Conservation (phyloP, 2,888 invertebrate genomes). For the Platycheirus rosarum region DNA sequence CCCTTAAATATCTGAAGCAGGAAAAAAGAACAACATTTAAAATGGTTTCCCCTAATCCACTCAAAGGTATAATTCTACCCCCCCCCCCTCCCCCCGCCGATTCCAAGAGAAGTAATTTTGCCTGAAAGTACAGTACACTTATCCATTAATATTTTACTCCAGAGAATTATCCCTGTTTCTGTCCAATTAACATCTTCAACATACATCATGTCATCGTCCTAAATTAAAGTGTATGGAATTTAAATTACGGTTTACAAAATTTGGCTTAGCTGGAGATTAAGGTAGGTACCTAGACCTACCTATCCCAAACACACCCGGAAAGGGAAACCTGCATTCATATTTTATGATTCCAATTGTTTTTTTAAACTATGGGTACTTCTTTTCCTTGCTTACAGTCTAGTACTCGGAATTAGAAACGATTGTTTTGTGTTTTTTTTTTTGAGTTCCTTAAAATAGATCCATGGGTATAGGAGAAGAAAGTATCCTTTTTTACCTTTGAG, state of each 20-base stretch:
- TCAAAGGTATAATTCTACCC: conserved; percentile 18
- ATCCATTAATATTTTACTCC: conserved; percentile 43
- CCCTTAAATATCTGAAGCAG: not conserved
- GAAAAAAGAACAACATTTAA: conserved; percentile 1
- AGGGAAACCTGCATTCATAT: conserved; percentile 40
- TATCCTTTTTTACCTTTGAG: conserved; percentile 49
- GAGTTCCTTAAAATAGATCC: conserved; percentile 48
- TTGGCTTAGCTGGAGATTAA: not conserved
- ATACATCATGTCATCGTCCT: conserved; percentile 51
- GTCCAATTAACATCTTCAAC: conserved; percentile 35
- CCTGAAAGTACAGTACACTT: not conserved
- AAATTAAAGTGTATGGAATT: conserved; percentile 11
- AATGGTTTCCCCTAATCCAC: conserved; percentile 22
- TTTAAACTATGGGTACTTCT: conserved; percentile 15
- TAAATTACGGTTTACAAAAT: conserved; percentile 11
- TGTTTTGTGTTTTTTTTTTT: conserved; percentile 4
- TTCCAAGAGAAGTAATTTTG: conserved; percentile 8
- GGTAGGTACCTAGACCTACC: conserved; percentile 1
- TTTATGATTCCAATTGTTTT: conserved; percentile 35
- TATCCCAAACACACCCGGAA: conserved; percentile 10
- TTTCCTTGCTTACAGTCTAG: conserved; percentile 2
- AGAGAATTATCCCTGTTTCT: conserved; percentile 36
- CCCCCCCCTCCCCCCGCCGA: too few relatives aligned
- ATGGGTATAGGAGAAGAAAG: conserved; percentile 20
- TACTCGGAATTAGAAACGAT: not conserved